Percentiles rank a stretch among this genome's conserved stretches.
phyloP scores from a whole-genome alignment of 23 tunicate species.

The Trididemnum nubilum region DNA sequence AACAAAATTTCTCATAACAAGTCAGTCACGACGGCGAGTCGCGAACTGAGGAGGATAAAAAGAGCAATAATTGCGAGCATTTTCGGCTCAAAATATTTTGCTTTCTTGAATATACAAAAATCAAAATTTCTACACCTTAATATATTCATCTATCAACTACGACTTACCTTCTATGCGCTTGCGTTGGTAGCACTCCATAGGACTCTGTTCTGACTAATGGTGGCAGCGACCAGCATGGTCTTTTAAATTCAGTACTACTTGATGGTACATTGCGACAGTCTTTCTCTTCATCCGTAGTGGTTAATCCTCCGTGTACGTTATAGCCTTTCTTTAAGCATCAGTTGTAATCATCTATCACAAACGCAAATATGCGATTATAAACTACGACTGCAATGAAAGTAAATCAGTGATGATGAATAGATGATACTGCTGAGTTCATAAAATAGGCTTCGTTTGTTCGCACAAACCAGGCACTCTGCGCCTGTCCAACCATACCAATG shows the following conservation, averaged over 20 bases:
- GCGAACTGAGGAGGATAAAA: not conserved
- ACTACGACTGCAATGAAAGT: not conserved
- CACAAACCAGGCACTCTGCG: no score
- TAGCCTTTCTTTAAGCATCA: not conserved
- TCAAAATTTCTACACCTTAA: not conserved
- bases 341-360: not conserved
- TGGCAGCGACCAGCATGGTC: not conserved
- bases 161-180: not conserved
- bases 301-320: not conserved
- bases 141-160: not conserved
- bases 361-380: not conserved
- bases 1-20: no score
- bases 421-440: not conserved
- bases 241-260: not conserved
- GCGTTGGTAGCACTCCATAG: not conserved
- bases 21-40: no score
- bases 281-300: not conserved
- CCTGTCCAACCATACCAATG: no score
- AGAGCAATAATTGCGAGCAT: not conserved
- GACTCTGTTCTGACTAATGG: not conserved
- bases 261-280: not conserved
- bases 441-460: no score
- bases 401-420: not conserved
- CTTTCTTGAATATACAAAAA: not conserved
- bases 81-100: not conserved